A percentile compares a stretch with the other conserved stretches of the same genome.
These are phyloP conservation scores for Synergus japonicus DNA, from an alignment of 2,888 invertebrate genomes.

Conservation along the genomic window DNA sequence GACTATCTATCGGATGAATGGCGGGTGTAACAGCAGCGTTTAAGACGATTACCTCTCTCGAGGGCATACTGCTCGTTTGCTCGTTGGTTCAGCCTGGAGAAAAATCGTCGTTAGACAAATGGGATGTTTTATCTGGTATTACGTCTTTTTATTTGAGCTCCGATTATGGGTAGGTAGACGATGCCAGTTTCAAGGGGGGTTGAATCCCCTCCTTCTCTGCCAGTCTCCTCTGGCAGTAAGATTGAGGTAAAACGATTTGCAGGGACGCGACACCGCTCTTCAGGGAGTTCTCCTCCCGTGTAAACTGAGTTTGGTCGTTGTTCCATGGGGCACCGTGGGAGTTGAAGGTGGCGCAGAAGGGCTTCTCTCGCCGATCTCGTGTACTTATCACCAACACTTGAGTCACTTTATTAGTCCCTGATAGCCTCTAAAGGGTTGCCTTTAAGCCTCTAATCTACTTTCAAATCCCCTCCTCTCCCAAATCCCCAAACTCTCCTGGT, in stretches of 20 bases:
- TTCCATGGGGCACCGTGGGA: conserved; percentile 45
- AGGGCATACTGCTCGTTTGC: conserved; percentile 53
- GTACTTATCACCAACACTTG: conserved; percentile 57
- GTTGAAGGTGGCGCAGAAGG: conserved; percentile 41
- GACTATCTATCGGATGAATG: conserved; percentile 45
- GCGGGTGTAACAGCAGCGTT: conserved; percentile 68
- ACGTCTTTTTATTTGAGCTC: conserved; percentile 75
- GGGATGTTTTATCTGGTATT: conserved; percentile 76
- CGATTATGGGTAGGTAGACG: conserved; percentile 68
- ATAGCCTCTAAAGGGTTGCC: conserved; percentile 60
- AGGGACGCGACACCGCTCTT: conserved; percentile 63
- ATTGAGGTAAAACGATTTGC: conserved; percentile 75
- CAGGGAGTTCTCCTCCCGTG: conserved; percentile 62
- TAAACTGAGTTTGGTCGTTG: conserved; percentile 55
- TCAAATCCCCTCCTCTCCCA: conserved; percentile 13
- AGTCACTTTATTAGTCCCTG: conserved; percentile 61
- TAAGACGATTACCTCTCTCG: conserved; percentile 74
- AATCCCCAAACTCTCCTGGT: conserved; percentile 32
- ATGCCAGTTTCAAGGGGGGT: conserved; percentile 42
- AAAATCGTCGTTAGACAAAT: conserved; percentile 76
- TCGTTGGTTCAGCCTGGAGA: conserved; percentile 56
- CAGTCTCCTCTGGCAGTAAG: conserved; percentile 57
- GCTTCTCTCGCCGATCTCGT: conserved; percentile 42
- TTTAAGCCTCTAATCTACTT: conserved; percentile 46
- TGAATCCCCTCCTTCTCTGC: conserved; percentile 44